Evolutionary conservation across 2,113 vertebrate genomes (phyloP), one percentile per base, ranked within the genome.

Genomic region (Lethenteron camtschaticum): DNA sequence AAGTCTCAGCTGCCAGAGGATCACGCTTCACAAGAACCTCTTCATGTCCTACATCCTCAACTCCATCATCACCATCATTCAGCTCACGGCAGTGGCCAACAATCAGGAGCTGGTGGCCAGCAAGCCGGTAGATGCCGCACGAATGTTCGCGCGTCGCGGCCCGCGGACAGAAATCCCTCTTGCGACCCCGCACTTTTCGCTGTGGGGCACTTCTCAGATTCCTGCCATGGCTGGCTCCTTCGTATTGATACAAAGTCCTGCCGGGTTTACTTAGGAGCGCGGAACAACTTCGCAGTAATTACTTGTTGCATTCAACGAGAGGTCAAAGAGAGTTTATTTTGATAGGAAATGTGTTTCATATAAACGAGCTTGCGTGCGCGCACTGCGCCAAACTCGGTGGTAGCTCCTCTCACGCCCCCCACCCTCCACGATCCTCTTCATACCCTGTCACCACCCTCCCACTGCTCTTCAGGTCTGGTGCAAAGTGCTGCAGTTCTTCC

Each of bases 11-110:
- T 85, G 84, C 74, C 83, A 85, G 79, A 78, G 84, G 60, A 80
- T 85, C 72, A 82, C 82, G 56, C 80, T 85, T 57, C 84, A 85
- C 73, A 85, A 85, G 76, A 85, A 83, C 78, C 82, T 77, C 76
- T 84, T 85, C 68, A 75, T 82, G 18, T 85, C 83, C 68, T 85
- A 82, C 74, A 82, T 84, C 74, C 72, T 85, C 1, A 82, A 83
- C 77, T 85, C 82, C 56, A 75, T 83, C 6, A 72, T 80, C 56
- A 85, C 79, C 8, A 76, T 84, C 11, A 75, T 78, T 71, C 81
- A 75, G 76, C 79, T 85, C 70, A 75, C 79, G 0, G 73, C 55
- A 3, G 56, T 73, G 56, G 71, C 68, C 71, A 73, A 73, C 3
- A 72, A 73, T 70, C 71, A 79, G 16, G 57, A 73, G 16, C 73